Evolutionary conservation across 2,113 vertebrate genomes (phyloP).

Genomic region (Cercopithecus mona): DNA sequence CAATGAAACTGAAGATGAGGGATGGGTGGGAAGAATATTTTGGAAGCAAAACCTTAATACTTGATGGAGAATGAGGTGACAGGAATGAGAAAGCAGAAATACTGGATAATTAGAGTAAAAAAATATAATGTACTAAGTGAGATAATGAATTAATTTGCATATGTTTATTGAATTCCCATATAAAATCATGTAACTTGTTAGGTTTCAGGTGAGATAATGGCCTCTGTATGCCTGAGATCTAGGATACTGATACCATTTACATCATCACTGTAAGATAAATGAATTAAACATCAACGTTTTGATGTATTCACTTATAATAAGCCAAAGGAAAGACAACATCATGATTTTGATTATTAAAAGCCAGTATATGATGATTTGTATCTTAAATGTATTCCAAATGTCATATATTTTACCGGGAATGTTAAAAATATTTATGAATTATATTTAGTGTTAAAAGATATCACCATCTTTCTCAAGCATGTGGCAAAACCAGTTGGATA

Average conservation of each 20-base stretch:
- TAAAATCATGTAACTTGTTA: not conserved
- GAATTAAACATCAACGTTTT: not conserved
- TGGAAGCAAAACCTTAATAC: not conserved
- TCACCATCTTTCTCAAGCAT: not conserved
- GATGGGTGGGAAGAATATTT: not conserved
- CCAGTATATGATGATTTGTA: not conserved
- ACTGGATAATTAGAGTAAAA: not conserved
- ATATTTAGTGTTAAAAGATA: not conserved
- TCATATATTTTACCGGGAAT: not conserved
- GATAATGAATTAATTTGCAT: not conserved
- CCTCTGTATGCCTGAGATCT: not conserved
- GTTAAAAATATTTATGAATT: not conserved
- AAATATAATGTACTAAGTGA: not conserved
- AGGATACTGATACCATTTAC: not conserved
- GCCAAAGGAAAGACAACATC: not conserved
- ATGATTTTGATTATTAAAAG: not conserved
- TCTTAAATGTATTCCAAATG: not conserved
- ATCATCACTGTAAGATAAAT: not conserved
- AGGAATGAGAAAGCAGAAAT: not conserved
- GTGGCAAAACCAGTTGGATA: not conserved
- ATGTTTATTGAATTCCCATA: not conserved
- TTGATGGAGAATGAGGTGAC: not conserved
- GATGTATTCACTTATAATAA: not conserved
- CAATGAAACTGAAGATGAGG: not conserved
- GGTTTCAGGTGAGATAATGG: not conserved